Conservation (phyloP, 2,888 invertebrate species). For the Acanthacorydalis orientalis region DNA sequence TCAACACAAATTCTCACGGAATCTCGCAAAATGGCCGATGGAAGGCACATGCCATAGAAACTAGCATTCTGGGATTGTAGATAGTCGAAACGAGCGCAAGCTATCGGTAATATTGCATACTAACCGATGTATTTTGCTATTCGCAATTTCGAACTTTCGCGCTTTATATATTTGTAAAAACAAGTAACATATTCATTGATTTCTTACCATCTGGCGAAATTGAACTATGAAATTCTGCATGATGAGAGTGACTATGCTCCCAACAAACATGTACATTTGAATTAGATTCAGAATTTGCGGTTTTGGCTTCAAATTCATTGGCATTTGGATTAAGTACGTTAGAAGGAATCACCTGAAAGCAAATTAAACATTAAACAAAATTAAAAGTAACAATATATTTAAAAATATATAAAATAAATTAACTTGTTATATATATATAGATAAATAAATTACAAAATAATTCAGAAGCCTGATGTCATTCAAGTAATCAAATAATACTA, state of each 20-base stretch:
- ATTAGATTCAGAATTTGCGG: slow-evolving; percentile 15
- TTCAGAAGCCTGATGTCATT: too few species aligned
- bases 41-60: slow-evolving; percentile 47
- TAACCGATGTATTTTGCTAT: not conserved
- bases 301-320: slow-evolving; percentile 22
- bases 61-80: slow-evolving; percentile 30
- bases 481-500: too few species aligned
- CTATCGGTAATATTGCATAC: not conserved
- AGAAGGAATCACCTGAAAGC: slow-evolving; percentile 21
- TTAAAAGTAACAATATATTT: too few species aligned
- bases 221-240: slow-evolving; percentile 14
- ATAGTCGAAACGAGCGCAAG: not conserved
- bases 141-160: not conserved
- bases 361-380: too few species aligned
- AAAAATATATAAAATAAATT: too few species aligned
- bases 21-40: slow-evolving; percentile 52
- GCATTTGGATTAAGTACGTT: slow-evolving; percentile 21
- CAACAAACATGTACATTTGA: slow-evolving; percentile 15
- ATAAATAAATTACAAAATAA: too few species aligned
- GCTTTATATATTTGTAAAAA: not conserved
- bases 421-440: too few species aligned
- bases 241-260: slow-evolving; percentile 12
- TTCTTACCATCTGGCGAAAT: slow-evolving; percentile 17
- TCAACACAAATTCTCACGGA: slow-evolving; percentile 45
- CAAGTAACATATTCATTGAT: slow-evolving; percentile 1